These are phyloP conservation scores for Florisuga fusca DNA, from an alignment of 2,797 vertebrate genomes.

Conservation along the genomic window DNA sequence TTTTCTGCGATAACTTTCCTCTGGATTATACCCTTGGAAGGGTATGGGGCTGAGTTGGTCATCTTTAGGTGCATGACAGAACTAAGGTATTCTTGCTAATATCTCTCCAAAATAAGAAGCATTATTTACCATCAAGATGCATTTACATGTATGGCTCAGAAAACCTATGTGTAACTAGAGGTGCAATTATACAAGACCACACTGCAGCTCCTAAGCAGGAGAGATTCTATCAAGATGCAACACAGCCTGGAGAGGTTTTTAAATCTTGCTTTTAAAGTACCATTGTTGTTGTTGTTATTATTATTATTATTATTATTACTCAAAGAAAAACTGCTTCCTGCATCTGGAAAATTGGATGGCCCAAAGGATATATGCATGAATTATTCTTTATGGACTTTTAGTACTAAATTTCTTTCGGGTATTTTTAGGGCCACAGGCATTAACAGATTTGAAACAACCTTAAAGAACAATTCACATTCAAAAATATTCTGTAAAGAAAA, in stretches of 20 bases:
- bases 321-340: not conserved
- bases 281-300: not conserved
- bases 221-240: not conserved
- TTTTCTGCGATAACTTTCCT: not conserved
- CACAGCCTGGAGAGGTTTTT: not conserved
- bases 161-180: not conserved
- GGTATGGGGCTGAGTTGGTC: not conserved
- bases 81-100: not conserved
- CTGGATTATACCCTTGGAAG: not conserved
- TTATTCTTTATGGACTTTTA: not conserved
- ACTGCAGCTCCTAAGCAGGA: not conserved
- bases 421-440: not conserved
- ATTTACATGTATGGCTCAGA: not conserved
- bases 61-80: not conserved
- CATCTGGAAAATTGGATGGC: not conserved
- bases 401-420: not conserved
- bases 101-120: not conserved
- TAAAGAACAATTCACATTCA: not conserved
- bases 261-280: not conserved
- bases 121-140: not conserved
- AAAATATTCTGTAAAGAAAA: not conserved
- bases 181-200: not conserved
- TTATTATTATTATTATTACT: not conserved
- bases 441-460: not conserved
- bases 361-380: not conserved